Evolutionary conservation across 2,797 vertebrate species (phyloP).

Genomic region (Leontocebus nigricollis): DNA sequence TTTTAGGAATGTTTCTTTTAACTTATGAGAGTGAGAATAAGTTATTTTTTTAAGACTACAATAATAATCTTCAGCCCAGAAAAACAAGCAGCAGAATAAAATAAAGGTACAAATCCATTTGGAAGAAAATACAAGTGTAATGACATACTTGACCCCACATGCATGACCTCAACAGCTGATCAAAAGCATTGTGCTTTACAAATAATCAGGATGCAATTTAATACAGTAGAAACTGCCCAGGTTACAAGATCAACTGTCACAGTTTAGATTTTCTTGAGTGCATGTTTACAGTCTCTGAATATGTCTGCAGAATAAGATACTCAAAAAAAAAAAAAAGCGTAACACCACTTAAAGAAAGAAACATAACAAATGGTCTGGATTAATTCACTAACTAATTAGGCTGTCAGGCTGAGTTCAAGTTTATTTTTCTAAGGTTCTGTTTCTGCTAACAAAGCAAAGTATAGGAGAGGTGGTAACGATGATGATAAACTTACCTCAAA

Average conservation of each 20-base stretch:
- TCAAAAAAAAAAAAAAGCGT: neutral
- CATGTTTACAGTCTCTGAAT: constrained; percentile 59
- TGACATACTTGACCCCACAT: constrained; percentile 72
- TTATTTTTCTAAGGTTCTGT: neutral
- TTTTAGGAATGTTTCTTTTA: constrained; percentile 53
- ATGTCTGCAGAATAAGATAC: constrained; percentile 33
- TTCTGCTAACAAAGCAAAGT: constrained; percentile 3
- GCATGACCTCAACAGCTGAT: constrained; percentile 66
- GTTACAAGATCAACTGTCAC: constrained; percentile 72
- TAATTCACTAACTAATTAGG: neutral
- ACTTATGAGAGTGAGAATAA: constrained; percentile 40
- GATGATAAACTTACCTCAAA: neutral
- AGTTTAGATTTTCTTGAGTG: constrained; percentile 59
- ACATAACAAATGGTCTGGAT: neutral
- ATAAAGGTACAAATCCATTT: constrained; percentile 70
- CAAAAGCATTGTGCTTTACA: constrained; percentile 71
- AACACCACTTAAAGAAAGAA: neutral
- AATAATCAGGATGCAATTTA: constrained; percentile 70
- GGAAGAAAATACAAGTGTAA: constrained; percentile 71
- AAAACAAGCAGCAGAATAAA: constrained; percentile 74
- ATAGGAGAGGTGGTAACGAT: neutral
- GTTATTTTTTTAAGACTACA: constrained; percentile 71
- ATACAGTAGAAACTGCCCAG: constrained; percentile 65
- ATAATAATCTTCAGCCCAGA: constrained; percentile 57
- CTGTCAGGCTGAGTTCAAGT: neutral